phyloP scores from a whole-genome alignment of 1,140 invertebrate species.

The Drosophila pruinosa region DNA sequence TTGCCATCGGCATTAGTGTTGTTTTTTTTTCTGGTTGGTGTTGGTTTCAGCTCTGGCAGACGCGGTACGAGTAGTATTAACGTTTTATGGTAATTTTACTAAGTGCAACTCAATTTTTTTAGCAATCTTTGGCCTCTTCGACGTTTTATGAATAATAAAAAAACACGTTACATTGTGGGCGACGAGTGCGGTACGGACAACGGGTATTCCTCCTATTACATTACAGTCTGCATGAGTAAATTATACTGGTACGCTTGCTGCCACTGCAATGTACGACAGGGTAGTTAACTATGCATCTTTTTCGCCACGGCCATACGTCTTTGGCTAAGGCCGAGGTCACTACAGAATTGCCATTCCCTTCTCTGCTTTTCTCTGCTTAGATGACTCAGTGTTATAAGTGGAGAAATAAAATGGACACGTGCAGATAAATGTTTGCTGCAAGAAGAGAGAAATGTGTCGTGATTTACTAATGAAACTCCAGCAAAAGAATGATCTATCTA shows the following conservation, averaged over 20 bases:
- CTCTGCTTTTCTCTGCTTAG: background rate
- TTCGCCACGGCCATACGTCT: conserved; percentile 7
- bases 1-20: background rate
- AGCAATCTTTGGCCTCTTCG: conserved; percentile 29
- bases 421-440: background rate
- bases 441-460: background rate
- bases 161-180: conserved; percentile 52
- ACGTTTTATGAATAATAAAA: conserved; percentile 68
- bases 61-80: conserved; percentile 57
- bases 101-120: conserved; percentile 71
- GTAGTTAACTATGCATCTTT: conserved; percentile 21
- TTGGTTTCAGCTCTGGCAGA: conserved; percentile 3
- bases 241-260: background rate
- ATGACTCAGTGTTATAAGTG: conserved; percentile 10
- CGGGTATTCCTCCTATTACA: background rate
- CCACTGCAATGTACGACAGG: background rate
- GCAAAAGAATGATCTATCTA: background rate
- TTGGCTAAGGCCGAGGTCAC: conserved; percentile 15
- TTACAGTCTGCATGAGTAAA: background rate
- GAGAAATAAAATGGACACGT: conserved; percentile 3
- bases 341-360: background rate
- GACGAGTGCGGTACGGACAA: no score
- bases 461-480: background rate
- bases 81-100: conserved; percentile 74
- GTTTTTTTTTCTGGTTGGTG: background rate